Evolutionary conservation across 2,113 vertebrate genomes (phyloP).

Genomic region (Dasyurus viverrinus): DNA sequence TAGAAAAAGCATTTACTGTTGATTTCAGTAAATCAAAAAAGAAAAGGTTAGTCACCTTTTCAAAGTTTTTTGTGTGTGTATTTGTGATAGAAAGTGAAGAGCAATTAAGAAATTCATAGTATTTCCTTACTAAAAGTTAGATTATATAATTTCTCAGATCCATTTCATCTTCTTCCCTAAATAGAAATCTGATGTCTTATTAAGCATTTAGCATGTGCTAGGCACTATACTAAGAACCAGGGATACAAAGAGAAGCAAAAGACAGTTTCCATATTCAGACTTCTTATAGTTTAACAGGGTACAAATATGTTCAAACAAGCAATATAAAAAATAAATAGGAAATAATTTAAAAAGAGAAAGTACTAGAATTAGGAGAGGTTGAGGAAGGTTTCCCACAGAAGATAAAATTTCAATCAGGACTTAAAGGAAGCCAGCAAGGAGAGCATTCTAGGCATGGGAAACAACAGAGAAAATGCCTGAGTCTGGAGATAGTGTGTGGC

Average conservation of each 20-base stretch:
- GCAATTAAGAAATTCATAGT: background rate
- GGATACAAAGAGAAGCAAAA: background rate
- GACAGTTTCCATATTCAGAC: background rate
- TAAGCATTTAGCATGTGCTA: slow-evolving; percentile 18
- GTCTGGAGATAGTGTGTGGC: background rate
- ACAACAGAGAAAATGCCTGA: background rate
- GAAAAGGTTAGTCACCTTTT: background rate
- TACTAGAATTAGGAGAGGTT: background rate
- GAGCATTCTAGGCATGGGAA: background rate
- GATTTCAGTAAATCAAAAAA: slow-evolving; percentile 10
- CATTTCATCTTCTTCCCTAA: background rate
- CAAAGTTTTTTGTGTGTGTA: background rate
- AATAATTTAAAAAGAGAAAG: background rate
- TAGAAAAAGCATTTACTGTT: slow-evolving; percentile 10
- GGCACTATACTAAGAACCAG: background rate
- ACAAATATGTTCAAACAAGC: background rate
- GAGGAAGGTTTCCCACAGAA: background rate
- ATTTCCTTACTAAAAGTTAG: background rate
- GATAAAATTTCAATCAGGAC: background rate
- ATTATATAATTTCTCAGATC: background rate
- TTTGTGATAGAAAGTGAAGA: background rate
- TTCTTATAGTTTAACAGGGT: background rate
- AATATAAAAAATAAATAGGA: background rate
- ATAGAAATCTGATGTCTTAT: background rate
- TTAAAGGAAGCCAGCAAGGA: background rate